Base-by-base conservation (phyloP, 2,888 invertebrate species). In the Diadegma fenestrale region DNA sequence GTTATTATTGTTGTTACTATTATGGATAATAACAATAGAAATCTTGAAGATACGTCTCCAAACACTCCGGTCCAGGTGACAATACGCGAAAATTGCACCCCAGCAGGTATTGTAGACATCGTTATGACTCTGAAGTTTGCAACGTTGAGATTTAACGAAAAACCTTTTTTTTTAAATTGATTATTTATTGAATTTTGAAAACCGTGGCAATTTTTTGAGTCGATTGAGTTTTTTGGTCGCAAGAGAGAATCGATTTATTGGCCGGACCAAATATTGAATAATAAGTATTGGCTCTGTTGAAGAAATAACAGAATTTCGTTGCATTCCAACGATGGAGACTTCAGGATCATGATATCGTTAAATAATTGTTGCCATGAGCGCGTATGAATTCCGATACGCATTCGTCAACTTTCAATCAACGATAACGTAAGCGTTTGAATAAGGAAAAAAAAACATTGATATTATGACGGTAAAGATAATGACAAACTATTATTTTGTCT, bases 41-140 rank as follows among this genome's bases (percentile, higher is more conserved):
- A 43, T 14, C 37, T 51, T 19, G 45, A 71, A 63, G 14, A 33
- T 51, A 33, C 30, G 17, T 69, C 33, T 54, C 22, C 33, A 61
- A 48, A 61, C 19, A 80, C 58, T 80, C 68, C 73, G 80, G 68
- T 80, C 80, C 80, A 75, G 51, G 80, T 75, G 33, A 80, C 63
- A 51, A 80, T 75, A 63, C n/a, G 48, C 33, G 68, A 41, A 54
- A 30, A 63, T 75, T 41, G 37, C 43, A 43, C 63, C 41, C 64
- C 41, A 37, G 72, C 41, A 37, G 72, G 72, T 51, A 72, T 41
- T 73, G 43, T 63, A 73, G 73, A 75, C 45, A 68, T 80, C 58
- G n/a, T n/a, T n/a, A n/a, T n/a, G n/a, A n/a, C n/a, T n/a, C n/a
- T n/a, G n/a, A n/a, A n/a, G n/a, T n/a, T n/a, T n/a, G n/a, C n/a